A percentile compares a stretch with the other conserved stretches of the same genome.
Conservation (phyloP, 2,888 invertebrate species). For the Macroteleia sp. region DNA sequence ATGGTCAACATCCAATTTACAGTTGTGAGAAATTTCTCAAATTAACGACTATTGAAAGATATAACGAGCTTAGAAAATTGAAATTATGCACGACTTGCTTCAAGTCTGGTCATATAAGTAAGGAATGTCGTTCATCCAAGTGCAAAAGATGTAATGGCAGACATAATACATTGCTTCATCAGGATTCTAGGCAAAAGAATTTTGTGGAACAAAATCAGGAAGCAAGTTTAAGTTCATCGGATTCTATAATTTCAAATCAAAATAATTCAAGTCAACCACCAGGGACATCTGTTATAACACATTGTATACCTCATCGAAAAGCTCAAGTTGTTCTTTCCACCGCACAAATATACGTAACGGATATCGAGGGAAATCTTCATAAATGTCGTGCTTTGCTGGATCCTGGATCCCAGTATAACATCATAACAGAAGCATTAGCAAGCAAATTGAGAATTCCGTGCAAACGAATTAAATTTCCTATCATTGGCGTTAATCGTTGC, state of each 20-base stretch:
- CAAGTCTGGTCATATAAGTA: neutral
- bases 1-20: neutral
- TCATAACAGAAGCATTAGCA: constrained; percentile 7
- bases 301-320: neutral
- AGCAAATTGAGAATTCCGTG: neutral
- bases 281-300: neutral
- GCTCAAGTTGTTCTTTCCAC: constrained; percentile 4
- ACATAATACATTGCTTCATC: neutral
- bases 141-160: neutral
- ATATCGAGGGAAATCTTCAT: neutral
- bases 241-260: neutral
- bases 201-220: neutral
- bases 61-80: neutral
- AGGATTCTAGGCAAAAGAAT: neutral
- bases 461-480: neutral
- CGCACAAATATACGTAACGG: constrained; percentile 4
- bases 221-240: neutral
- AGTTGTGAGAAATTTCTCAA: neutral
- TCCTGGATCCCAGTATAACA: constrained; percentile 11
- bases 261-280: neutral
- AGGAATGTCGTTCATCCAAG: neutral
- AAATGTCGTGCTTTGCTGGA: constrained; percentile 5
- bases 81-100: constrained; percentile 1
- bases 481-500: neutral
- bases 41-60: neutral